Evolutionary conservation across 2,888 invertebrate species (phyloP).

Genomic region (Entomobrya proxima): DNA sequence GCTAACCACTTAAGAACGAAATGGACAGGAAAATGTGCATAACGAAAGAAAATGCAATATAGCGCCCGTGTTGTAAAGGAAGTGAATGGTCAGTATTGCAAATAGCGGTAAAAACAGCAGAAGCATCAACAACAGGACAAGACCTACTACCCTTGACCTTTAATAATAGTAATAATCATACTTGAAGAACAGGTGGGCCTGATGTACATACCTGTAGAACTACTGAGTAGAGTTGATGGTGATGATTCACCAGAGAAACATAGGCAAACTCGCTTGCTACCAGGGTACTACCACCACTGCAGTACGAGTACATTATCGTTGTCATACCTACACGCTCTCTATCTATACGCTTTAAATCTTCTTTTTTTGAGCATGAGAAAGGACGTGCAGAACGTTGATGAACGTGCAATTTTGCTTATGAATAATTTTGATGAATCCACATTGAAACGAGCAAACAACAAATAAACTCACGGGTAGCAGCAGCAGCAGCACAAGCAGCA

Average conservation of each 20-base stretch:
- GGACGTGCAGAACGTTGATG: neutral
- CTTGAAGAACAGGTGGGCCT: conserved; percentile 56
- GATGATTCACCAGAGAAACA: neutral
- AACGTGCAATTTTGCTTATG: neutral
- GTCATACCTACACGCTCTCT: too few species aligned
- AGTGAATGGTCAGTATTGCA: conserved; percentile 70
- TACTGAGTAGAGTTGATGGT: neutral
- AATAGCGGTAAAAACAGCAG: conserved; percentile 68
- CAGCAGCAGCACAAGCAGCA: too few species aligned
- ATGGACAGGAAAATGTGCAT: conserved; percentile 10
- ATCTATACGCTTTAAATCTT: neutral
- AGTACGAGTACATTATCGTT: too few species aligned
- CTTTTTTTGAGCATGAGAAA: neutral
- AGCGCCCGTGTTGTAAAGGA: conserved; percentile 31
- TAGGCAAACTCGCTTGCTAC: neutral
- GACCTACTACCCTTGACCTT: conserved; percentile 74
- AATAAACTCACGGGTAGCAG: too few species aligned
- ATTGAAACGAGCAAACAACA: too few species aligned
- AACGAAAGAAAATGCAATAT: neutral
- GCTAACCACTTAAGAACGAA: neutral
- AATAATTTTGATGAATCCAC: neutral
- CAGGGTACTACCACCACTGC: neutral
- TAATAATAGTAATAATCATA: conserved; percentile 53
- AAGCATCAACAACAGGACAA: conserved; percentile 64
- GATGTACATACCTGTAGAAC: conserved; percentile 14